Evolutionary conservation across 2,797 vertebrate genomes (phyloP).

Genomic region (Phalloptychus januarius): DNA sequence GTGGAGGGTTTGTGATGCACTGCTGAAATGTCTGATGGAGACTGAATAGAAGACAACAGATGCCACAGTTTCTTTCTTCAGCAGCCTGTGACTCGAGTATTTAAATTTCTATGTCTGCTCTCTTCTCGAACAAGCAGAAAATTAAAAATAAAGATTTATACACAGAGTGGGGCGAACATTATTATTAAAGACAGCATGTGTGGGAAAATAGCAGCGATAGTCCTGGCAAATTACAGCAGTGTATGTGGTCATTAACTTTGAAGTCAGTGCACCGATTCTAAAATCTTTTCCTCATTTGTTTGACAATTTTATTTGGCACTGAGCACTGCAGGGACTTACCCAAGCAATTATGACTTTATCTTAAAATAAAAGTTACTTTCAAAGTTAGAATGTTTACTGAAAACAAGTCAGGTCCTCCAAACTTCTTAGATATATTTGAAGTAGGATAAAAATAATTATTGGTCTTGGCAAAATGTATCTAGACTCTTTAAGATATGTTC

Average conservation of each 20-base stretch:
- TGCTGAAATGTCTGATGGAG: not conserved
- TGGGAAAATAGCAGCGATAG: slow-evolving; percentile 21
- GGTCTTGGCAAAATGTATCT: not conserved
- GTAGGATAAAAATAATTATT: not conserved
- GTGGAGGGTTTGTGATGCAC: not conserved
- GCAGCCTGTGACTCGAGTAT: slow-evolving; percentile 18
- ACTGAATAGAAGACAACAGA: not conserved
- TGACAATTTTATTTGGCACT: not conserved
- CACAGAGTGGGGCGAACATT: slow-evolving; percentile 7
- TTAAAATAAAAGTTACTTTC: not conserved
- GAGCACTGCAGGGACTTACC: not conserved
- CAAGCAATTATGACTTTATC: not conserved
- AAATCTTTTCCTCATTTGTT: slow-evolving; percentile 33
- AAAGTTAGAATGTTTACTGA: not conserved
- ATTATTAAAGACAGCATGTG: slow-evolving; percentile 17
- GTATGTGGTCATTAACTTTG: slow-evolving; percentile 44
- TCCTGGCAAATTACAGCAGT: slow-evolving; percentile 22
- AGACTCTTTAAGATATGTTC: not conserved
- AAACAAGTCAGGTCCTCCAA: slow-evolving; percentile 2
- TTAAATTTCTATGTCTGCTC: slow-evolving; percentile 1
- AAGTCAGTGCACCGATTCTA: slow-evolving; percentile 41
- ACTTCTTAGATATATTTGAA: not conserved
- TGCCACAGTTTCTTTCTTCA: slow-evolving; percentile 27
- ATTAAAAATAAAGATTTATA: slow-evolving; percentile 8
- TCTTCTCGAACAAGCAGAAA: slow-evolving; percentile 1